Conservation (phyloP, 2,888 invertebrate species). For the Notocelia uddmanniana region DNA sequence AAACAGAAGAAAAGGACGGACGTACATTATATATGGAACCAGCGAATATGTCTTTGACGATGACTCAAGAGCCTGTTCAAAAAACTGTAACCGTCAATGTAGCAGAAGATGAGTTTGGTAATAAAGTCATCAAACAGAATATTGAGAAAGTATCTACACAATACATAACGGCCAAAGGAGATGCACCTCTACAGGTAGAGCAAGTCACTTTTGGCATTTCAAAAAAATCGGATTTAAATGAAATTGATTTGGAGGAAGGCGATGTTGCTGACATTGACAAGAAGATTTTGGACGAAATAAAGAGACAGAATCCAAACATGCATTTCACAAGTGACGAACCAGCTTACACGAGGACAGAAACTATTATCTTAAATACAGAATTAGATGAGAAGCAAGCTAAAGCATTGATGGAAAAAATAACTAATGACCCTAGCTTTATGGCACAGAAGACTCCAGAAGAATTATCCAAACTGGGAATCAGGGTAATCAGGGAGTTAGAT, state of each 20-base stretch:
- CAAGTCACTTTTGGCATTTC: conserved; percentile 80
- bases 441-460: conserved; percentile 78
- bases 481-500: conserved; percentile 75
- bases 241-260: conserved; percentile 76
- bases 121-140: conserved; percentile 81
- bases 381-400: conserved; percentile 79
- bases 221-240: conserved; percentile 71
- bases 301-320: conserved; percentile 78
- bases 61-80: conserved; percentile 81
- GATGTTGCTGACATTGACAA: conserved; percentile 77
- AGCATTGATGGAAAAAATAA: conserved; percentile 77
- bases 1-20: conserved; percentile 70
- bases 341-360: conserved; percentile 79
- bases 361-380: conserved; percentile 83
- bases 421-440: conserved; percentile 81
- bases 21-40: conserved; percentile 81
- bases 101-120: conserved; percentile 80
- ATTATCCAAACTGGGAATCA: conserved; percentile 75
- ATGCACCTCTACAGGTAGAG: conserved; percentile 81
- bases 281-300: conserved; percentile 77
- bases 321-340: conserved; percentile 80
- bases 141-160: conserved; percentile 78
- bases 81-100: conserved; percentile 83
- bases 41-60: conserved; percentile 74
- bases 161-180: conserved; percentile 72